These are phyloP conservation scores for Antedon mediterranea DNA, from an alignment of 53 echinoderm and acorn worm genomes.

Conservation along the genomic window DNA sequence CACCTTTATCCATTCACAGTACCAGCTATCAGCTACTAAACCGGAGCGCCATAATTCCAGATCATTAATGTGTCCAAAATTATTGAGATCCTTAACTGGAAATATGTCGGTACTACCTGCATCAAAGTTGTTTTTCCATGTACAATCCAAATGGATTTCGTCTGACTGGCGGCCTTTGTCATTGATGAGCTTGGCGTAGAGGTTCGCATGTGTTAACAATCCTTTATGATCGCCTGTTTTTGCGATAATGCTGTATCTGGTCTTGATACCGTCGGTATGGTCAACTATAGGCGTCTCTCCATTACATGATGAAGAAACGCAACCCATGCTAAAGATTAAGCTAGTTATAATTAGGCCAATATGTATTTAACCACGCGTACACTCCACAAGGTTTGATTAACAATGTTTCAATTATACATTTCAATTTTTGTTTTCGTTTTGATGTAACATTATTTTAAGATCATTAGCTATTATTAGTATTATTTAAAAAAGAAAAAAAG, in stretches of 20 bases:
- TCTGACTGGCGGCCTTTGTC: conserved; percentile 30
- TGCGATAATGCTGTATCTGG: conserved; percentile 34
- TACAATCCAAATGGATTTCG: conserved; percentile 38
- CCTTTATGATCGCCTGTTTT: conserved; percentile 71
- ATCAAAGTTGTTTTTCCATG: conserved; percentile 66
- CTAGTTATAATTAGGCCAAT: too few species aligned
- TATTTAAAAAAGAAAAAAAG: too few species aligned
- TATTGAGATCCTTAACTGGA: conserved; percentile 34
- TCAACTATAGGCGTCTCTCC: conserved; percentile 21
- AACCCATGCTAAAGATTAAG: conserved; percentile 26
- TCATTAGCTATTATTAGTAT: too few species aligned
- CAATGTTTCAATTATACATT: too few species aligned
- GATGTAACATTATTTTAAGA: too few species aligned
- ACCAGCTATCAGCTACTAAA: conserved; percentile 46
- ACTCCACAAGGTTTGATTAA: too few species aligned
- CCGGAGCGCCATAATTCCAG: conserved; percentile 55
- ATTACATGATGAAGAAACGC: conserved; percentile 24
- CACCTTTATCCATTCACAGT: conserved; percentile 48
- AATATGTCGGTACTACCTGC: conserved; percentile 38
- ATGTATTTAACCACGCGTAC: too few species aligned
- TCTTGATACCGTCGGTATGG: background rate
- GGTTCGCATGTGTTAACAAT: conserved; percentile 63
- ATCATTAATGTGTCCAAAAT: conserved; percentile 34
- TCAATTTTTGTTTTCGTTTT: too few species aligned
- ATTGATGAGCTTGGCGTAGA: conserved; percentile 45